Conservation (phyloP, 1,140 invertebrate genomes). For the Thalassaphorura encarpata region DNA sequence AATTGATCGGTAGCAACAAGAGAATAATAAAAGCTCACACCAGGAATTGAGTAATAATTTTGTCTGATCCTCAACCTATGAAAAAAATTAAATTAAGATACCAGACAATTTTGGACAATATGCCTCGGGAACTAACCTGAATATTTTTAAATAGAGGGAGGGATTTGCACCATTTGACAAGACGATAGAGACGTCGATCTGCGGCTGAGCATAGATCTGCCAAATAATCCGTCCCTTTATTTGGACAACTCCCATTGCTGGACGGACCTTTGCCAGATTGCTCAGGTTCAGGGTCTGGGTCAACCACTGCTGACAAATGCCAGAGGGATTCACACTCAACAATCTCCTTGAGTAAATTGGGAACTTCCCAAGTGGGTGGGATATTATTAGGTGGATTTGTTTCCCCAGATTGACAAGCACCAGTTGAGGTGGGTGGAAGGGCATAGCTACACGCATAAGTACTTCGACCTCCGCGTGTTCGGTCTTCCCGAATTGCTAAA, state of each 20-base stretch:
- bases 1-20: constrained; percentile 51
- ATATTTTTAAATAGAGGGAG: constrained; percentile 93
- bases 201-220: constrained; percentile 85
- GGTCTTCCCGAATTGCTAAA: constrained; percentile 81
- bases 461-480: constrained; percentile 85
- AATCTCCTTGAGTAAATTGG: constrained; percentile 34
- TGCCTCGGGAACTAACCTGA: constrained; percentile 51
- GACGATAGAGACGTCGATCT: constrained; percentile 90
- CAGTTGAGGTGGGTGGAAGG: constrained; percentile 48
- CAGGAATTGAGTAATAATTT: constrained; percentile 92
- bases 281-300: constrained; percentile 39
- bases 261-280: constrained; percentile 31
- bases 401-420: constrained; percentile 15
- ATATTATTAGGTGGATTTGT: not conserved
- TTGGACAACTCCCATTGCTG: constrained; percentile 47
- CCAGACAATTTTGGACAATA: not conserved
- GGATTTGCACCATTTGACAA: constrained; percentile 97
- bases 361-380: constrained; percentile 32
- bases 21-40: constrained; percentile 89
- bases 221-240: constrained; percentile 65
- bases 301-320: constrained; percentile 26
- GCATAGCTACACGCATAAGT: constrained; percentile 91
- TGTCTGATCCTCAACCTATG: constrained; percentile 90
- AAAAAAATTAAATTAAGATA: constrained; percentile 27
- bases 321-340: constrained; percentile 31